Percentiles rank a stretch among this genome's conserved stretches.
phyloP scores from a whole-genome alignment of 1,140 invertebrate species.

The Acromyrmex echinatior region DNA sequence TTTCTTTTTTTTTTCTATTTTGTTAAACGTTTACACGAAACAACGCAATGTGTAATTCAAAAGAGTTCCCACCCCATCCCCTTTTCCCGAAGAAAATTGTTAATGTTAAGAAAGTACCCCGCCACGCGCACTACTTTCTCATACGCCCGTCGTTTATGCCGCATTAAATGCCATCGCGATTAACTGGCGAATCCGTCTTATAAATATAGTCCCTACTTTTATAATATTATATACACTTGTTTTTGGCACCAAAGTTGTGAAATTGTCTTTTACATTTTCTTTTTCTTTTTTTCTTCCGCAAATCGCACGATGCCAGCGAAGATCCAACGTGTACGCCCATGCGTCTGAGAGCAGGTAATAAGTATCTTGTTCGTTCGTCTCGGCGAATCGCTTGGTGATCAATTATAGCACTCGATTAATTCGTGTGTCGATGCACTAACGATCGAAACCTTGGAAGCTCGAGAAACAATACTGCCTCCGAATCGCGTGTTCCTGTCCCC shows the following conservation, averaged over 20 bases:
- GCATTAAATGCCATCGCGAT: slow-evolving; percentile 64
- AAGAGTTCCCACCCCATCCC: slow-evolving; percentile 21
- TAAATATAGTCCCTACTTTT: slow-evolving; percentile 79
- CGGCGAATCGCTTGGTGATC: slow-evolving; percentile 29
- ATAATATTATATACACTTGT: slow-evolving; percentile 84
- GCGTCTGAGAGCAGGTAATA: slow-evolving; percentile 20
- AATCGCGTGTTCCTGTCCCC: slow-evolving; percentile 50
- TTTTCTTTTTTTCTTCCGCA: not conserved
- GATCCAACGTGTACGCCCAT: slow-evolving; percentile 58
- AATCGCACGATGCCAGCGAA: slow-evolving; percentile 69
- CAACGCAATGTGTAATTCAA: slow-evolving; percentile 61
- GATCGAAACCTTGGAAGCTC: slow-evolving; percentile 36
- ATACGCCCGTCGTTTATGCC: not conserved
- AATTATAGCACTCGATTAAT: slow-evolving; percentile 13
- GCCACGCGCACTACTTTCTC: slow-evolving; percentile 21
- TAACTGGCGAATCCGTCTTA: slow-evolving; percentile 53
- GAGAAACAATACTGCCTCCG: slow-evolving; percentile 26
- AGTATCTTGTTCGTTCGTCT: not conserved
- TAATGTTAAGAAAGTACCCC: slow-evolving; percentile 28
- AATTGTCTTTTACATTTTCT: not conserved
- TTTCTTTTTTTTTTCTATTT: slow-evolving; percentile 20
- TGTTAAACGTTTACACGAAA: slow-evolving; percentile 47
- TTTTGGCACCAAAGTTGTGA: slow-evolving; percentile 84
- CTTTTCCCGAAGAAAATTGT: slow-evolving; percentile 1
- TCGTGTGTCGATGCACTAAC: not conserved